Evolutionary conservation across 2,888 invertebrate species (phyloP), one percentile per base, ranked within the genome.

Genomic region (Gasteruption jaculator): DNA sequence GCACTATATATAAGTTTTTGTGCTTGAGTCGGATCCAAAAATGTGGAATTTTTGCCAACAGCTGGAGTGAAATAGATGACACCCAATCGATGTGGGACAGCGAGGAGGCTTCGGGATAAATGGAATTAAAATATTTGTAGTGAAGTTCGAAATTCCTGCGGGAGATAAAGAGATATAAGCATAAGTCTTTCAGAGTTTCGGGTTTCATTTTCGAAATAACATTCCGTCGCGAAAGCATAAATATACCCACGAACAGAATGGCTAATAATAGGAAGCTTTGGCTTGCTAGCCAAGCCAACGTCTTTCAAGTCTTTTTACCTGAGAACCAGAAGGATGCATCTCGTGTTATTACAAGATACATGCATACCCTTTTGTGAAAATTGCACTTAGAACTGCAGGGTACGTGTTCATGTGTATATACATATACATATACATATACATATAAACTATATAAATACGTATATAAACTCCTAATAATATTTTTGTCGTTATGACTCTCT

Each of bases 251-350:
- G 48, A 45, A 43, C 50, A 55, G 55, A 63, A 62, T 57, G 50
- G 57, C 68, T 68, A 68, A 67, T 62, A 68, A 66, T 68, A 68
- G 68, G 55, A 54, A 52, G 43, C n/a, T 63, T 60, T 63, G 60
- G 60, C 57, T 53, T 61, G 56, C 53, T 46, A 49, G 63, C 64
- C 61, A 65, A 55, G n/a, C n/a, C 60, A 56, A 51, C 55, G 52
- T 46, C 40, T n/a, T n/a, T n/a, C n/a, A n/a, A n/a, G n/a, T n/a
- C n/a, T n/a, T n/a, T n/a, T n/a, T n/a, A n/a, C n/a, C n/a, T n/a
- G n/a, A n/a, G n/a, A n/a, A n/a, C n/a, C n/a, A n/a, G n/a, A n/a
- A n/a, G n/a, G n/a, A n/a, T n/a, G n/a, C n/a, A n/a, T n/a, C n/a
- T n/a, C n/a, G n/a, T n/a, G n/a, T n/a, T n/a, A n/a, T n/a, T n/a